Percentiles rank a stretch among this genome's conserved stretches.
Conservation (phyloP, 2,797 vertebrate genomes). For the Molothrus ater region DNA sequence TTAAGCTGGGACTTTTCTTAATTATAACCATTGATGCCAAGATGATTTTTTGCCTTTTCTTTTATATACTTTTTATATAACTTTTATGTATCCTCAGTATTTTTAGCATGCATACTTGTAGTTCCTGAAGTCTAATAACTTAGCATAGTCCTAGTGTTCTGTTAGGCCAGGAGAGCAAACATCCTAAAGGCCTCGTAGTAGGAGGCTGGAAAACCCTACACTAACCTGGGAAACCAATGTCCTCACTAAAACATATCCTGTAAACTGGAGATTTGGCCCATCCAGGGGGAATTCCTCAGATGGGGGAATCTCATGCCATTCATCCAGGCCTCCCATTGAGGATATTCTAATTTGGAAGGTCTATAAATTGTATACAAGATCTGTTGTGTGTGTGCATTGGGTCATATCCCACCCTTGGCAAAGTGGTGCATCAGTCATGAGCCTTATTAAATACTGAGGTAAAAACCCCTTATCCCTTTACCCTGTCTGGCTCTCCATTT, state of each 20-base stretch:
- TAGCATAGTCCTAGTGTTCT: too few species aligned
- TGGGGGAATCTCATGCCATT: too few species aligned
- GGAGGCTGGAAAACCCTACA: not conserved
- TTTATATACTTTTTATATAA: not conserved
- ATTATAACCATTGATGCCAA: not conserved
- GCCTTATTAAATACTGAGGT: not conserved
- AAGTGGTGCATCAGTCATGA: not conserved
- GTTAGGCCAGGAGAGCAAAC: not conserved
- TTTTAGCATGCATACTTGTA: not conserved
- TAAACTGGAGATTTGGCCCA: too few species aligned
- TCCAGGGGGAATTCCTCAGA: not conserved
- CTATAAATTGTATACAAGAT: not conserved
- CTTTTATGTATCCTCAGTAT: not conserved
- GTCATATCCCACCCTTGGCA: not conserved
- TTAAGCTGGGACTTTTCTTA: not conserved
- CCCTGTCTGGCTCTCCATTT: not conserved
- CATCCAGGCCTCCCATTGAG: not conserved
- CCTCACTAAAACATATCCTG: not conserved
- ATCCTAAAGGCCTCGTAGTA: not conserved
- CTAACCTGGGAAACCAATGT: not conserved
- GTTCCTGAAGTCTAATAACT: not conserved
- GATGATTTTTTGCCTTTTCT: not conserved
- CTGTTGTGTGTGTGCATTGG: rapidly evolving
- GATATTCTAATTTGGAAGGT: not conserved
- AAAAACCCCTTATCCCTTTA: not conserved